phyloP scores from a whole-genome alignment of 2,888 invertebrate genomes.

The Aelia acuminata region DNA sequence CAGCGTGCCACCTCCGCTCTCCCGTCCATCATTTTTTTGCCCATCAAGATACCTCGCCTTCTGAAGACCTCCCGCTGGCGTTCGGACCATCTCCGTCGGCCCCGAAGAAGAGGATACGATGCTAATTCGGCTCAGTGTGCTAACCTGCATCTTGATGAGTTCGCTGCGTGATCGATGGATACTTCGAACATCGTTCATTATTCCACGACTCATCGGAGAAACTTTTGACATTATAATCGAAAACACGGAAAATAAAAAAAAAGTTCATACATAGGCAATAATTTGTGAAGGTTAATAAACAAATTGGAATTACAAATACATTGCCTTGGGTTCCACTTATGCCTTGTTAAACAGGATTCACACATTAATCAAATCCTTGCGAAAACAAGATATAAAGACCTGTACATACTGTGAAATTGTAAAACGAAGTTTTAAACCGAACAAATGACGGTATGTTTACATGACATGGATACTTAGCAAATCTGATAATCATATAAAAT shows the following conservation, averaged over 20 bases:
- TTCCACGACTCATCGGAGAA: neutral
- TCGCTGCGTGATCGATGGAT: neutral
- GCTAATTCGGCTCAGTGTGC: neutral
- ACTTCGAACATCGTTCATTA: neutral
- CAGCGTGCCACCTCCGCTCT: neutral
- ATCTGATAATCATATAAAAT: too few species aligned
- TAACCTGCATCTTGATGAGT: neutral
- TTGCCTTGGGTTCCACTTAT: too few species aligned
- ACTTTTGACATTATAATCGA: neutral
- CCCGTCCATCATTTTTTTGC: constrained; percentile 10
- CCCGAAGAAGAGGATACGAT: neutral
- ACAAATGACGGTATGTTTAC: too few species aligned
- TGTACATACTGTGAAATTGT: too few species aligned
- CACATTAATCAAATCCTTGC: too few species aligned
- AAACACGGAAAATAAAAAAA: neutral
- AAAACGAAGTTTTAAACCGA: too few species aligned
- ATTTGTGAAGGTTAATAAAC: neutral
- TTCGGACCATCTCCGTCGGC: neutral
- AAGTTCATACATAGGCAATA: neutral
- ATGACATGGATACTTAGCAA: too few species aligned
- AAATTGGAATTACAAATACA: too few species aligned
- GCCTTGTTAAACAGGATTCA: too few species aligned
- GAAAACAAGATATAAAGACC: too few species aligned
- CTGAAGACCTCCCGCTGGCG: neutral
- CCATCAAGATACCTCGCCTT: neutral